These are phyloP conservation scores for Sturmia bella DNA, from an alignment of 2,888 invertebrate species.

Conservation along the genomic window DNA sequence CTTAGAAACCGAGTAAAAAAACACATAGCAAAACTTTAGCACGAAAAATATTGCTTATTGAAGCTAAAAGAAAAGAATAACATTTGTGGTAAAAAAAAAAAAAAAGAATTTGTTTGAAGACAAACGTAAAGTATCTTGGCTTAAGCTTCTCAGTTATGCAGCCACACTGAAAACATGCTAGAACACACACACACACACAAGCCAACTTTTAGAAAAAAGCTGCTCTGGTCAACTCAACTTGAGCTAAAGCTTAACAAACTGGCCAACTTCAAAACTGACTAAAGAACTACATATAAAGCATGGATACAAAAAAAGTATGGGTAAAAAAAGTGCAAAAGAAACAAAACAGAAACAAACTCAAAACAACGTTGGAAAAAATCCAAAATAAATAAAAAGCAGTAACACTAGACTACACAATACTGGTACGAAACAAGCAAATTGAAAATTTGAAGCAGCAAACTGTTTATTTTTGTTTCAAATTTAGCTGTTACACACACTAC, in stretches of 20 bases:
- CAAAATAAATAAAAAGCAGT: conserved; percentile 13
- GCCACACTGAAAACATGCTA: background rate
- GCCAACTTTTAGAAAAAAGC: background rate
- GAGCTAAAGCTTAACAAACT: conserved; percentile 46
- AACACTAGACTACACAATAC: conserved; percentile 25
- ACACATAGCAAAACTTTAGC: background rate
- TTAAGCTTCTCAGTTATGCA: background rate
- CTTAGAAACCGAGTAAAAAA: background rate
- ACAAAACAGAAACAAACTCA: conserved; percentile 31
- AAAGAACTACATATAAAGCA: conserved; percentile 41
- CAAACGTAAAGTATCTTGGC: conserved; percentile 26
- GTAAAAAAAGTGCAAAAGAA: too few relatives aligned
- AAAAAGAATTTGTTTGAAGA: too few relatives aligned
- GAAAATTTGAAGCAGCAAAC: background rate
- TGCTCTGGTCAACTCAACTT: conserved; percentile 48
- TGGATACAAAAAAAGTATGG: conserved; percentile 23
- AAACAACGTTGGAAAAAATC: conserved; percentile 20
- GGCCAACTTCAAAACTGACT: conserved; percentile 53
- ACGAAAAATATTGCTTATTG: conserved; percentile 37
- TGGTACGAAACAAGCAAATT: background rate
- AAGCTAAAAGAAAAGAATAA: conserved; percentile 11
- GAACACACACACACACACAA: background rate
- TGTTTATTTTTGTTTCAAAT: too few relatives aligned
- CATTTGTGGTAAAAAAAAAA: conserved; percentile 31
- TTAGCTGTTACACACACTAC: background rate